These are phyloP conservation scores for Torymus tubicola DNA, from an alignment of 2,888 invertebrate species.

Conservation along the genomic window DNA sequence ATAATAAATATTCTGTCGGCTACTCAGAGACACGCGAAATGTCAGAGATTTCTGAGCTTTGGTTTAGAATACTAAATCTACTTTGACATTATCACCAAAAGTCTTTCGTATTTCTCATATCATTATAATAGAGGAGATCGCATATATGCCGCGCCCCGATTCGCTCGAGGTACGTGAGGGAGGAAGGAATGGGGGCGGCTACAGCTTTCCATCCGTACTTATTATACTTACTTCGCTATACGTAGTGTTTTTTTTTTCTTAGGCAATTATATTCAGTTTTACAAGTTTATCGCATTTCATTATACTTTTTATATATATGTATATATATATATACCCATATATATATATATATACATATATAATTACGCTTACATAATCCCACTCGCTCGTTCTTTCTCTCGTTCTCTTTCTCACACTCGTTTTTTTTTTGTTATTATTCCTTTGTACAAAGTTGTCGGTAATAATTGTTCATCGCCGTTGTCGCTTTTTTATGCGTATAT, in stretches of 20 bases:
- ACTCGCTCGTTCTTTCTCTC: background rate
- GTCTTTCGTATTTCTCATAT: constrained; percentile 58
- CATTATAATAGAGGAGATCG: constrained; percentile 40
- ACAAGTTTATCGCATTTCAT: constrained; percentile 21
- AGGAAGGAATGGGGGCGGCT: too few relatives aligned
- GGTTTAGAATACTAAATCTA: constrained; percentile 48
- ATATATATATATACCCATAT: background rate
- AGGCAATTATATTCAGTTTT: constrained; percentile 50
- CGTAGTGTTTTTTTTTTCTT: constrained; percentile 22
- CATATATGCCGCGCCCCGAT: constrained; percentile 6
- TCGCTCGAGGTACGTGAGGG: constrained; percentile 4
- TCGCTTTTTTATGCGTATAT: constrained; percentile 22
- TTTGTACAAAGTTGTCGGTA: constrained; percentile 41
- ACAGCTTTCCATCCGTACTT: constrained; percentile 29
- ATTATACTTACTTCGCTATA: background rate
- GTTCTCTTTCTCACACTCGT: background rate
- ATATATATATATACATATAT: constrained; percentile 48
- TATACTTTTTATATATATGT: background rate
- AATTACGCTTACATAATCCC: constrained; percentile 28
- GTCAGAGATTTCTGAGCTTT: constrained; percentile 25
- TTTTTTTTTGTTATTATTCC: constrained; percentile 3
- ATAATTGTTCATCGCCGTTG: constrained; percentile 10
- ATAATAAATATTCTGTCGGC: constrained; percentile 1
- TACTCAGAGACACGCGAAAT: constrained; percentile 11
- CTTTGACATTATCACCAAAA: constrained; percentile 59